These are phyloP conservation scores for Parochlus steinenii DNA, from an alignment of 2,888 invertebrate species.

Conservation along the genomic window DNA sequence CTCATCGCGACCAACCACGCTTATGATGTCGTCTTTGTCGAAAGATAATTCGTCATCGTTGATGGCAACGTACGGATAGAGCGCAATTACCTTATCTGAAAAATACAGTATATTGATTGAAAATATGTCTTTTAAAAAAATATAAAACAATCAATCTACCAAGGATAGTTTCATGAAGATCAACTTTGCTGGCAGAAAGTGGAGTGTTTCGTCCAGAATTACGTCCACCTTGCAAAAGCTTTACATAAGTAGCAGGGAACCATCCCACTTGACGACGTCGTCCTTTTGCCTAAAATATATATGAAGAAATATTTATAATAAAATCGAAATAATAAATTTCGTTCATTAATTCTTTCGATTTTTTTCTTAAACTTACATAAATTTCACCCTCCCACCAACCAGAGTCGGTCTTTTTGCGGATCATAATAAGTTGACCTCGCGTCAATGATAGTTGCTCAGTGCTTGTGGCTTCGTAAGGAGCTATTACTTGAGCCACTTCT, in stretches of 20 bases:
- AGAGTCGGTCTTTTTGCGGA: conserved; percentile 89
- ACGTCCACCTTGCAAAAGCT: conserved; percentile 52
- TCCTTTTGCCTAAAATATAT: conserved; percentile 38
- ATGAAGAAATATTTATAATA: too few relatives aligned
- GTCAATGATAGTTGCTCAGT: conserved; percentile 79
- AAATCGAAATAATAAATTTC: too few relatives aligned
- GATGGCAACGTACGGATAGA: conserved; percentile 87
- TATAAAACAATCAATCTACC: conserved; percentile 19
- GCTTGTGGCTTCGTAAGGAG: conserved; percentile 81
- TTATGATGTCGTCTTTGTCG: conserved; percentile 79
- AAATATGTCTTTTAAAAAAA: too few relatives aligned
- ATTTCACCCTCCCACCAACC: conserved; percentile 99
- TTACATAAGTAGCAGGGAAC: conserved; percentile 98
- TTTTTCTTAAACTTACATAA: too few relatives aligned
- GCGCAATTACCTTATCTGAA: conserved; percentile 72
- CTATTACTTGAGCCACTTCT: conserved; percentile 89
- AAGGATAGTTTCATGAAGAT: conserved; percentile 32
- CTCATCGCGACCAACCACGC: conserved; percentile 77
- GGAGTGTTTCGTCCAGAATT: conserved; percentile 59
- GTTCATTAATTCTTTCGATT: too few relatives aligned
- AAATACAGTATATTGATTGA: conserved; percentile 15
- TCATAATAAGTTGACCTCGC: conserved; percentile 84
- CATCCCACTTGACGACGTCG: conserved; percentile 88
- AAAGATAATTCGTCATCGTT: conserved; percentile 91
- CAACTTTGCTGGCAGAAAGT: conserved; percentile 50